Evolutionary conservation across 2,797 vertebrate species (phyloP).

Genomic region (Bufotes viridis): DNA sequence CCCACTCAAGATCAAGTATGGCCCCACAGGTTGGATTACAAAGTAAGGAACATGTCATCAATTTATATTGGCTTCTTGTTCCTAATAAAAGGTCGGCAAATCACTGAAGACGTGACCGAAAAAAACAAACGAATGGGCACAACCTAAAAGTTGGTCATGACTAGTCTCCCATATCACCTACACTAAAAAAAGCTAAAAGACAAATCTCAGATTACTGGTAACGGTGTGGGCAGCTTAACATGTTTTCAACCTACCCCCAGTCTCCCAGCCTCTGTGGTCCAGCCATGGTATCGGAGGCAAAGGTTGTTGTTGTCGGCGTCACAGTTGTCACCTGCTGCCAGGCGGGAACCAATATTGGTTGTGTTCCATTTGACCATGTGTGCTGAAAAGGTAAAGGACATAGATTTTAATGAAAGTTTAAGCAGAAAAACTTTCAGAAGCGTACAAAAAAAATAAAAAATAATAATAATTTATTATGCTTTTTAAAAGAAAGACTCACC

Average conservation of each 20-base stretch:
- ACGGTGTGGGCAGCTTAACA: background rate
- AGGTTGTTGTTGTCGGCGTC: slow-evolving; percentile 82
- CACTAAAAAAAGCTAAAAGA: too few species aligned
- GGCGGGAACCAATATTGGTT: slow-evolving; percentile 93
- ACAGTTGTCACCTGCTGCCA: slow-evolving; percentile 93
- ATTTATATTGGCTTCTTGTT: too few species aligned
- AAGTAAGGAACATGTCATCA: too few species aligned
- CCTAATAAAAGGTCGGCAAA: too few species aligned
- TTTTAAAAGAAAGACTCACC: background rate
- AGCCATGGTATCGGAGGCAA: slow-evolving; percentile 90
- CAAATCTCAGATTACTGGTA: too few species aligned
- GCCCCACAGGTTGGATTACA: too few species aligned
- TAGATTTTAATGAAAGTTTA: background rate
- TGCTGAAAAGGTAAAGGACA: slow-evolving; percentile 68
- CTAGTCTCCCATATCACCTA: too few species aligned
- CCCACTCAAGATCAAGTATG: too few species aligned
- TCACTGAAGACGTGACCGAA: too few species aligned
- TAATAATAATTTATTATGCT: background rate
- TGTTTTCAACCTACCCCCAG: slow-evolving; percentile 86
- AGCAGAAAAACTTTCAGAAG: background rate
- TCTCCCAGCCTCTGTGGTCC: slow-evolving; percentile 93
- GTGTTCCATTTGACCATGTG: slow-evolving; percentile 91
- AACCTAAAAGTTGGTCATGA: too few species aligned
- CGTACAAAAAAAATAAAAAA: background rate
- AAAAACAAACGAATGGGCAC: too few species aligned